Evolutionary conservation across 64 coral and sea anemone species (phyloP), one percentile per base, ranked within the genome.

Genomic region (Porites australiensis): DNA sequence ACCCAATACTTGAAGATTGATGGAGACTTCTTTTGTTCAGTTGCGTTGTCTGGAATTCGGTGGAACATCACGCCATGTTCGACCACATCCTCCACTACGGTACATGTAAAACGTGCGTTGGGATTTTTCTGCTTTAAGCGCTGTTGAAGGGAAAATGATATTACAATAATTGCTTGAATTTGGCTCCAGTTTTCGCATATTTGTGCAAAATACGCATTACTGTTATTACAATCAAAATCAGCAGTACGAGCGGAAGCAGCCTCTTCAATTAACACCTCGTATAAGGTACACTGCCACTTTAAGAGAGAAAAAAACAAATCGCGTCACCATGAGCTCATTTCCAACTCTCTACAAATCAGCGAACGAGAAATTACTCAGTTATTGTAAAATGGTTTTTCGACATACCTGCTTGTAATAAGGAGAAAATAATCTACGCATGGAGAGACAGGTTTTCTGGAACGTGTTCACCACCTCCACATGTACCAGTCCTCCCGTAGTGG

Each of bases 1-100:
- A 99, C 98, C 98, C 98, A 99, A 80, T 99, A 99, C 44, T 99
- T 99, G n/a, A 99, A 57, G 15, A 86, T 46, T 1, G 91, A 51
- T 46, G 92, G 16, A 76, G 68, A 13, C 52, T 97, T 97, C 70
- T 94, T 97, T 72, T 97, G 95, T 44, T 97, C 95, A 13, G 81
- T 11, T 6, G 70, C 53, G 49, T 43, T 91, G 0, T 97, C 92
- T 20, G 92, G 92, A 68, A 75, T 83, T 20, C 95, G 78, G 51
- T 97, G 92, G 43, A 97, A 94, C n/a, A 86, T 67, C 27, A 91
- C 92, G 3, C 95, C 95, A 64, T 97, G 95, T 50, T 97, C 95
- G 51, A 97, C n/a, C n/a, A 97, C 95, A 37, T 59, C 86, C 59
- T 94, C 48, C 47, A 90, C 74, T 27, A 58, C 86, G 46, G 54